Base-by-base conservation (phyloP, 1,140 invertebrate genomes). In the Zaprionus nigranus region DNA sequence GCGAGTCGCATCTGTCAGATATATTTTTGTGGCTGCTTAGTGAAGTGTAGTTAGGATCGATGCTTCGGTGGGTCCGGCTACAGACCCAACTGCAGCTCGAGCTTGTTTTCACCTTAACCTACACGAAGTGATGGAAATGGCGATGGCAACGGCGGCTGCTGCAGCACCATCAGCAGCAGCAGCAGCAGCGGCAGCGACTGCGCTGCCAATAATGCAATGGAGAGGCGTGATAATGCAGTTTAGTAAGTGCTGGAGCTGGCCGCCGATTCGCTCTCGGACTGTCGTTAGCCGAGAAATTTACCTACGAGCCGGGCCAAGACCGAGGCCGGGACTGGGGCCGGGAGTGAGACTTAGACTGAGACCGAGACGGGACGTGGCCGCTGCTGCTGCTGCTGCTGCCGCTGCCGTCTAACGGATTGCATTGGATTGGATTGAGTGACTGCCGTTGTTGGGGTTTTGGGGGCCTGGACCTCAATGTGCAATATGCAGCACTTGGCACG, bases 171-270 rank as follows among this genome's bases (percentile, higher is more conserved):
- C n/a, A 46, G 15, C 24, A 51, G 51, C 43, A 46, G 15, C 24
- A 51, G 51, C 43, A 17, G 30, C 62, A 13, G 20, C 54, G 40
- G 9, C 60, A n/a, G 60, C 54, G 26, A 51, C 43, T 70, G 60
- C 81, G 80, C 85, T 88, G 85, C 85, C 85, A 88, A 88, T 88
- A 88, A 88, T 87, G 83, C 83, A 81, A 90, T 75, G 85, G 85
- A 88, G 85, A 88, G 85, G 85, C 81, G 85, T 88, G 85, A 88
- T 90, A 88, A 88, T 88, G 85, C 85, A 88, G 85, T 90, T 88
- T 88, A 88, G 85, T 88, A 78, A 90, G 81, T 90, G 85, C 85
- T 78, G 64, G 59, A 34, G 85, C 85, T 80, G 64, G 59, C 40
- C 51, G 40, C 46, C 54, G 69, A 64, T 57, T 59, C 63, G 62